Conservation (phyloP, 64 coral and sea anemone species). For the Porites lutea region DNA sequence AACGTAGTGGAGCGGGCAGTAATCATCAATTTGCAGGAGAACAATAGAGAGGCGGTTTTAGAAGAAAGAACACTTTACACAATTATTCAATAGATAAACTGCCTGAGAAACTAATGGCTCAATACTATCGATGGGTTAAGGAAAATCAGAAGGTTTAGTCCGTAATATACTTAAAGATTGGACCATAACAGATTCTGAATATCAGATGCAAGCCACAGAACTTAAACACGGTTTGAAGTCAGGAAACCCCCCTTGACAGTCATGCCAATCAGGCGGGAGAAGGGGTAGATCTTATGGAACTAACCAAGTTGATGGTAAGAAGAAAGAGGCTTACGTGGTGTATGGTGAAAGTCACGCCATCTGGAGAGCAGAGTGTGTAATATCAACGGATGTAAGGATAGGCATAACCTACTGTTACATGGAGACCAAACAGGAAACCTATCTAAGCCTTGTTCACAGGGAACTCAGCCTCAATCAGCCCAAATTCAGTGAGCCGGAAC, state of each 20-base stretch:
- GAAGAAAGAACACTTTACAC: conserved; percentile 71
- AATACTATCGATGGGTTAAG: conserved; percentile 20
- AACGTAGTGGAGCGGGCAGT: conserved; percentile 67
- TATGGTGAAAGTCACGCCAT: conserved; percentile 15
- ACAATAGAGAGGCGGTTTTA: conserved; percentile 60
- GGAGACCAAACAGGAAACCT: not conserved
- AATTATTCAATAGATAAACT: not conserved
- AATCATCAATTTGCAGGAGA: conserved; percentile 68
- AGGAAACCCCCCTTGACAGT: not conserved
- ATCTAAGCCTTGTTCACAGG: not conserved
- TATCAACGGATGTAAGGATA: conserved; percentile 63
- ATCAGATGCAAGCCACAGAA: conserved; percentile 57
- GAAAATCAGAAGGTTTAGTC: conserved; percentile 15
- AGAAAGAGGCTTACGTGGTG: conserved; percentile 5
- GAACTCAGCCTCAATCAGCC: not conserved
- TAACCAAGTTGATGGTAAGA: conserved; percentile 13
- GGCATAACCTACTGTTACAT: conserved; percentile 55
- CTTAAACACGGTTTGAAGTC: conserved; percentile 32
- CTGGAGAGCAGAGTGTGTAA: conserved; percentile 65
- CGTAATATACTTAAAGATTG: conserved; percentile 60
- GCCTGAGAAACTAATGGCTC: not conserved
- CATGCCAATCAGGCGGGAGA: not conserved
- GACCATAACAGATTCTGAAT: conserved; percentile 47
- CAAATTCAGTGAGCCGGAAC: not conserved
- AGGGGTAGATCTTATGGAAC: conserved; percentile 9